phyloP scores from a whole-genome alignment of 2,113 vertebrate genomes.

The Lamprotornis superbus region DNA sequence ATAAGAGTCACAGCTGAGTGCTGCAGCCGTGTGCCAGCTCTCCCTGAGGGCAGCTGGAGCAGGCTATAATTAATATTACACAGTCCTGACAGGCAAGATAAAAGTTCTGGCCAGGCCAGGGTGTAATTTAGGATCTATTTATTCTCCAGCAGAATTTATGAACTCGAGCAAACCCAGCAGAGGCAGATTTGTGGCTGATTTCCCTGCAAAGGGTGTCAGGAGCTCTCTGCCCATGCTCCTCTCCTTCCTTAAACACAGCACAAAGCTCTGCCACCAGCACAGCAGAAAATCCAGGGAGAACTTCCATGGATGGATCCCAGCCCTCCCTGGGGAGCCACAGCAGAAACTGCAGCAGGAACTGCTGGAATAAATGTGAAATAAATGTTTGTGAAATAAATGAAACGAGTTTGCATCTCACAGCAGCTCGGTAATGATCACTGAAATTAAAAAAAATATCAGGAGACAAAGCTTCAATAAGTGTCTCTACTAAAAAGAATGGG shows the following conservation, averaged over 20 bases:
- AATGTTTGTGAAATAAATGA: too few species aligned
- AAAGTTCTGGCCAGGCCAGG: constrained; percentile 38
- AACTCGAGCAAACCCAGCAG: not conserved
- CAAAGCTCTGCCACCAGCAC: not conserved
- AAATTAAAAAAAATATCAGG: too few species aligned
- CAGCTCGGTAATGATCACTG: not conserved
- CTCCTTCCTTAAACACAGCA: not conserved
- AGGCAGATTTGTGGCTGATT: constrained; percentile 6
- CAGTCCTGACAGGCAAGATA: constrained; percentile 29
- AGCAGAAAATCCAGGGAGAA: not conserved
- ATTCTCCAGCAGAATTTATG: constrained; percentile 47
- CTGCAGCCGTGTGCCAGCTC: constrained; percentile 11
- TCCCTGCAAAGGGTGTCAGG: not conserved
- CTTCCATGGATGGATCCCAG: not conserved
- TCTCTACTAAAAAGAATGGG: not conserved
- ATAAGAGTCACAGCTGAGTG: not conserved
- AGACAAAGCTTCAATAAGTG: not conserved
- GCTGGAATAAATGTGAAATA: not conserved
- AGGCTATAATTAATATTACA: constrained; percentile 16
- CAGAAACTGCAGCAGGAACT: not conserved
- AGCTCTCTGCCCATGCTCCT: not conserved
- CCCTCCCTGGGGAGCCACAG: not conserved
- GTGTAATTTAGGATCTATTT: constrained; percentile 61
- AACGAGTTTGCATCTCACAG: not conserved
- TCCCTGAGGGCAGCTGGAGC: not conserved